These are phyloP conservation scores for Brachionus koreanus DNA, from an alignment of 1,140 invertebrate genomes.

Conservation along the genomic window DNA sequence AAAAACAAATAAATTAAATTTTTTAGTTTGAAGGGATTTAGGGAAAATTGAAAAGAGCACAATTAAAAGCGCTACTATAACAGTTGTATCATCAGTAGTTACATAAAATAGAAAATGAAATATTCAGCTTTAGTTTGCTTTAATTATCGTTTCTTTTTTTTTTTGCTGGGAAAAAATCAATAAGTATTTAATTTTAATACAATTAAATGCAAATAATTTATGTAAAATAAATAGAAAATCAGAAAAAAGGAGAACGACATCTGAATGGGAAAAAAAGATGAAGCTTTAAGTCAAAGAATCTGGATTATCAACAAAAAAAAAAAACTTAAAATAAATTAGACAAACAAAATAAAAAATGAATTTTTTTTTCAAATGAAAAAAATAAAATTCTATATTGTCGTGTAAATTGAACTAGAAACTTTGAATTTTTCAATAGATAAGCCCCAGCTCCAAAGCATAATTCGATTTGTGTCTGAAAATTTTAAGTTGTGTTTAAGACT, in stretches of 20 bases:
- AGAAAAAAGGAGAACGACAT: background rate
- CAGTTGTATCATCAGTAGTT: background rate
- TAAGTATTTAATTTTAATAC: constrained; percentile 36
- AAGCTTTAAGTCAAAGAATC: background rate
- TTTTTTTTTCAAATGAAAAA: too few relatives aligned
- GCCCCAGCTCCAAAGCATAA: background rate
- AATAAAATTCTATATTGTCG: too few relatives aligned
- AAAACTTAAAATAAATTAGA: background rate
- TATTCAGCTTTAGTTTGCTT: background rate
- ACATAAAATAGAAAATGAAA: background rate
- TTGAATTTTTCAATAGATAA: background rate
- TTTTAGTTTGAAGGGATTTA: background rate
- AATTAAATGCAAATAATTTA: constrained; percentile 36
- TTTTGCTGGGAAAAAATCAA: constrained; percentile 13
- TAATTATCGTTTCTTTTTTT: background rate
- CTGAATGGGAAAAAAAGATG: background rate
- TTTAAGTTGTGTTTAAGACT: background rate
- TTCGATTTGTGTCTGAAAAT: background rate
- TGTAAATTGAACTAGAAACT: background rate
- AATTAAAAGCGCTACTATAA: background rate
- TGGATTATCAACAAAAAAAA: background rate
- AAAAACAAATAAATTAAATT: background rate
- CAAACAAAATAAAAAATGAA: background rate
- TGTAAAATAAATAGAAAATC: constrained; percentile 12
- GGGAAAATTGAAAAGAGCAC: background rate